A percentile compares a stretch with the other conserved stretches of the same genome.
Conservation (phyloP, 2,113 vertebrate species). For the Colius striatus region DNA sequence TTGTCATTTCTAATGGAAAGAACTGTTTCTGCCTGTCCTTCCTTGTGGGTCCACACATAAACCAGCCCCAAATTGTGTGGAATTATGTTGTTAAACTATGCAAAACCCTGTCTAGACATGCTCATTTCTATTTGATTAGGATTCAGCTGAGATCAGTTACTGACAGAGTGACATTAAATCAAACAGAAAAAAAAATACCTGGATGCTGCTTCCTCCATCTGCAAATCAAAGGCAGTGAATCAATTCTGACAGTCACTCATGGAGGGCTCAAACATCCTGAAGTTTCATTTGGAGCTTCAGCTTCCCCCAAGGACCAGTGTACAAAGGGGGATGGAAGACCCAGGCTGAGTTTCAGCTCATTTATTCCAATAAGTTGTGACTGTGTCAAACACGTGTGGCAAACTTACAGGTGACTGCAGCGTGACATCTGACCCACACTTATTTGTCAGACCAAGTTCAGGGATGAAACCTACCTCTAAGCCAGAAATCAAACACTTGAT, state of each 20-base stretch:
- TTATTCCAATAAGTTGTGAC: not conserved
- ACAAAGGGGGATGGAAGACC: not conserved
- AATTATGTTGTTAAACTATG: not conserved
- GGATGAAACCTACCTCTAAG: not conserved
- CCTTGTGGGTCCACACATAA: not conserved
- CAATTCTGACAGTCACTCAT: not conserved
- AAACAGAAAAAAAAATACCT: not conserved
- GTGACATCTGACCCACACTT: no score
- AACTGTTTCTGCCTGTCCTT: not conserved
- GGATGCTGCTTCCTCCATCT: not conserved
- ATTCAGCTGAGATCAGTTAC: constrained; percentile 15
- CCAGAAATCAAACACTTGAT: not conserved
- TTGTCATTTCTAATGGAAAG: not conserved
- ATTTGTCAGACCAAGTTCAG: not conserved
- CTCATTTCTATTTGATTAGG: not conserved
- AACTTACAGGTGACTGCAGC: not conserved
- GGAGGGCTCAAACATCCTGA: not conserved
- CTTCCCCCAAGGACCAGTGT: not conserved
- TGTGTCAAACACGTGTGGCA: no score
- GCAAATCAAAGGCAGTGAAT: not conserved
- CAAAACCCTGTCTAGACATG: constrained; percentile 22
- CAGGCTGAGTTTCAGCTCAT: not conserved
- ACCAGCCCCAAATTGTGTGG: not conserved
- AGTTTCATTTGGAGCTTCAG: not conserved
- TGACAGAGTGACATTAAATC: constrained; percentile 7